phyloP scores from a whole-genome alignment of 2,113 vertebrate genomes.

The Oryzias curvinotus region DNA sequence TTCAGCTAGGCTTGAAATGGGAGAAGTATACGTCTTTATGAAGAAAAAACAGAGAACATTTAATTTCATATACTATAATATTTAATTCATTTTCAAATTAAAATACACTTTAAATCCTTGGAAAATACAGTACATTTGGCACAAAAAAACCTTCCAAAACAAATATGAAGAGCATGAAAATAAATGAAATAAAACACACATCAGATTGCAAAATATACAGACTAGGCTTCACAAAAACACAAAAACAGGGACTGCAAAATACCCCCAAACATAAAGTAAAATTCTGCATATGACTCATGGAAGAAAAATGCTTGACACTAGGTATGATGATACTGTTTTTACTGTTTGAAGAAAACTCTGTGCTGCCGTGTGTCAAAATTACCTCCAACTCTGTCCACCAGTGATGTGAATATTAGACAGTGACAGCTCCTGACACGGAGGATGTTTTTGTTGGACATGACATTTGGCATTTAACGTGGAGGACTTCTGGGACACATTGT shows the following conservation, averaged over 20 bases:
- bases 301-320: constrained; percentile 51
- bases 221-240: constrained; percentile 87
- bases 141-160: constrained; percentile 74
- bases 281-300: constrained; percentile 42
- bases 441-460: constrained; percentile 25
- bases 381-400: background rate
- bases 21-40: too few species aligned
- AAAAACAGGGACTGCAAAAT: constrained; percentile 75
- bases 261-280: constrained; percentile 46
- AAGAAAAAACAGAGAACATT: background rate
- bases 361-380: background rate
- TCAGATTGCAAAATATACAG: constrained; percentile 81
- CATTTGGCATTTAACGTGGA: constrained; percentile 27
- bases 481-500: constrained; percentile 13
- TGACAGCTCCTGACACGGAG: constrained; percentile 52
- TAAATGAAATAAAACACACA: constrained; percentile 46
- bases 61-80: constrained; percentile 80
- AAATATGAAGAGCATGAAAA: constrained; percentile 71
- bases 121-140: constrained; percentile 98
- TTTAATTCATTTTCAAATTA: constrained; percentile 87
- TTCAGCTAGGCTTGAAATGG: too few species aligned
- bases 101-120: constrained; percentile 96
- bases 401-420: constrained; percentile 11
- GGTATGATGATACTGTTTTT: constrained; percentile 69
- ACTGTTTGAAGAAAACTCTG: background rate